Evolutionary conservation across 2,113 vertebrate species (phyloP).

Genomic region (Gnathonemus echidnorhynchus): DNA sequence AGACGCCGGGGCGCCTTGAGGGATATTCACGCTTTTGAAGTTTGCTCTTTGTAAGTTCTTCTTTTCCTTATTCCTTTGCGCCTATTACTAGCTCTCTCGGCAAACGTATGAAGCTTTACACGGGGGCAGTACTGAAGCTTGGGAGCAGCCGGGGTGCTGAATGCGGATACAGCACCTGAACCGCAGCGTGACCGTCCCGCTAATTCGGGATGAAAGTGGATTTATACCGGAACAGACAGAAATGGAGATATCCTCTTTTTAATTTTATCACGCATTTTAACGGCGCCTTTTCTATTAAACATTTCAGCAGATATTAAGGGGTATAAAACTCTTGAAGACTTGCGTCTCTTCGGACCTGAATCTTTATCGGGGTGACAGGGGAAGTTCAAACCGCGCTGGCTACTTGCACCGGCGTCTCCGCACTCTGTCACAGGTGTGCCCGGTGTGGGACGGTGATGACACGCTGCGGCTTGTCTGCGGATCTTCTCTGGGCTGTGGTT

Average conservation of each 20-base stretch:
- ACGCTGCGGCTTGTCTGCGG: not conserved
- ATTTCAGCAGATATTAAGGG: not conserved
- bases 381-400: no score
- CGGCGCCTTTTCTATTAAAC: not conserved
- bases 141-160: not conserved
- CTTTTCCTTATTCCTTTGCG: not conserved
- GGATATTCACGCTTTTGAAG: not conserved
- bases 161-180: not conserved
- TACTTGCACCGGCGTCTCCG: not conserved
- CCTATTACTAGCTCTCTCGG: not conserved
- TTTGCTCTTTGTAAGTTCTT: not conserved
- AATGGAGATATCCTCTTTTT: not conserved
- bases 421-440: not conserved
- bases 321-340: not conserved
- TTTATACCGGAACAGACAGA: not conserved
- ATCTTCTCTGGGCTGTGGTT: not conserved
- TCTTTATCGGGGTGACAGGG: not conserved
- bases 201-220: not conserved
- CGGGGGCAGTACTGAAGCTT: not conserved
- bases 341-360: not conserved
- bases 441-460: not conserved
- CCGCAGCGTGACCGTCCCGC: not conserved
- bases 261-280: not conserved
- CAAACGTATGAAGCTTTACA: not conserved
- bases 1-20: not conserved